Conservation (phyloP, 2,888 invertebrate genomes). For the Harmothoe impar region DNA sequence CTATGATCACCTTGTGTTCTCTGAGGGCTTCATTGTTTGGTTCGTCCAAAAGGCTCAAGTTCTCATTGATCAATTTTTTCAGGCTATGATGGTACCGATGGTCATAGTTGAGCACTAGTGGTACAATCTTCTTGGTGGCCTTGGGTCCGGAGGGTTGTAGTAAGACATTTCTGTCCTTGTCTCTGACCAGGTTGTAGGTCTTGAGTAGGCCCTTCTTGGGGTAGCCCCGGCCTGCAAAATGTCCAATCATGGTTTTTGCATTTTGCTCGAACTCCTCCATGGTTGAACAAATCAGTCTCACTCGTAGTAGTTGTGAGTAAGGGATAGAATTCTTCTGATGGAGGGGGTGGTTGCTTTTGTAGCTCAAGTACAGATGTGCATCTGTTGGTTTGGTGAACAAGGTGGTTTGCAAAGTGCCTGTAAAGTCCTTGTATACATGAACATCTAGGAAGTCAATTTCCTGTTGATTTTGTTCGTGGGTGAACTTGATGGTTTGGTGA, state of each 20-base stretch:
- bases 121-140: not conserved
- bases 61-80: not conserved
- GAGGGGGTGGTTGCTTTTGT: not conserved
- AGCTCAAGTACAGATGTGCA: conserved; percentile 1
- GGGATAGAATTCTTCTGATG: conserved; percentile 26
- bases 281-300: not conserved
- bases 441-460: not conserved
- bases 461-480: not conserved
- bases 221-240: not conserved
- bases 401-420: not conserved
- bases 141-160: not conserved
- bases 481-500: conserved; percentile 32
- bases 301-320: not conserved
- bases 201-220: not conserved
- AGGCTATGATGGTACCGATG: not conserved
- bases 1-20: not conserved
- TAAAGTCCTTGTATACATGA: not conserved
- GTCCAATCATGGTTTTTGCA: not conserved
- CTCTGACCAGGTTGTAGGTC: not conserved
- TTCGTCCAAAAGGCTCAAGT: not conserved
- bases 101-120: not conserved
- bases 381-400: conserved; percentile 25
- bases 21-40: not conserved
- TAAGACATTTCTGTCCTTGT: not conserved
- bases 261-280: not conserved